Percentiles rank a stretch among this genome's conserved stretches.
Evolutionary conservation across 2,797 vertebrate genomes (phyloP).

Genomic region (Zonotrichia albicollis): DNA sequence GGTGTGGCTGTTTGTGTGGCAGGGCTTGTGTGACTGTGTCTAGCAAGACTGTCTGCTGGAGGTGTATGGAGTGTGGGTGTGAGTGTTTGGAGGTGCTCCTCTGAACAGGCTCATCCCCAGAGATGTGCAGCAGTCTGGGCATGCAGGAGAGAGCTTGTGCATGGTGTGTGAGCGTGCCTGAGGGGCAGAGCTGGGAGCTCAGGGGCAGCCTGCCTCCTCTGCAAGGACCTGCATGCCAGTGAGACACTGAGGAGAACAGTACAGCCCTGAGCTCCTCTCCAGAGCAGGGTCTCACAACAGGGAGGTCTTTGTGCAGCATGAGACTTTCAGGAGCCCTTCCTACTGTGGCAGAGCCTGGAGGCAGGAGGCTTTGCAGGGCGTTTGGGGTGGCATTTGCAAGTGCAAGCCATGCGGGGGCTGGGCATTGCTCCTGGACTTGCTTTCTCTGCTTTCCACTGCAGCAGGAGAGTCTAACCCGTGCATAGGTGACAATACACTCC

Average conservation of each 20-base stretch:
- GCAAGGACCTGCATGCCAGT: background rate
- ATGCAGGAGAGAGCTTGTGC: rapidly evolving
- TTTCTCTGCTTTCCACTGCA: background rate
- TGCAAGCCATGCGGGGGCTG: background rate
- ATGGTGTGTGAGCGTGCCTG: rapidly evolving
- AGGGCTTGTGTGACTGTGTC: background rate
- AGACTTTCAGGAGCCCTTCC: background rate
- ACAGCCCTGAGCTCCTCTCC: background rate
- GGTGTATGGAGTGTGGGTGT: rapidly evolving
- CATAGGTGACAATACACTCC: background rate
- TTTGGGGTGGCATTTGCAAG: background rate
- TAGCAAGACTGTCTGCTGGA: background rate
- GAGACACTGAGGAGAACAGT: background rate
- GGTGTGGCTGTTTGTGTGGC: background rate
- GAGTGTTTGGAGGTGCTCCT: background rate
- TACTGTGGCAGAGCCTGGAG: background rate
- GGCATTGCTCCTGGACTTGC: background rate
- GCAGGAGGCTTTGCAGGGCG: background rate
- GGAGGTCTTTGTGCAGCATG: background rate
- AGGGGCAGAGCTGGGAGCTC: background rate
- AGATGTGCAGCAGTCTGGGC: no score
- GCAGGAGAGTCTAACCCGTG: background rate
- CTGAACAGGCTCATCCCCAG: background rate
- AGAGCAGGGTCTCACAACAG: no score
- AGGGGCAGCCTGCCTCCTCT: background rate